Conservation (phyloP, 1,140 invertebrate genomes). For the Aporrectodea caliginosa region DNA sequence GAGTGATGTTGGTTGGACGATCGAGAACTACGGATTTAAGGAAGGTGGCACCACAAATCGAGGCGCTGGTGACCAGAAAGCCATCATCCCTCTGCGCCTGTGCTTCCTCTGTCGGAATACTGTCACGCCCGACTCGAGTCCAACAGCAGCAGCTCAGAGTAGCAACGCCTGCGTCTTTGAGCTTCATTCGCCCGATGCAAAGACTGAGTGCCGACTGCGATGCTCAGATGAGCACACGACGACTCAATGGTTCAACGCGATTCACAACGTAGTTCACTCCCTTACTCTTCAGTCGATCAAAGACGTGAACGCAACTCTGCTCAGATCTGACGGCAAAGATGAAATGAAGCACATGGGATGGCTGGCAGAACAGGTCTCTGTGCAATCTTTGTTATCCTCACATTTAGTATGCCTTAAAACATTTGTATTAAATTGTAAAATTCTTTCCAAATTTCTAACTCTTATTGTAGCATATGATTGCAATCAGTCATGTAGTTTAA, state of each 20-base stretch:
- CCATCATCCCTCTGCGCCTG: constrained; percentile 81
- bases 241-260: constrained; percentile 85
- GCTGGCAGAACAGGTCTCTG: constrained; percentile 65
- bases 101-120: constrained; percentile 84
- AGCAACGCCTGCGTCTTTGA: constrained; percentile 67
- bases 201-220: constrained; percentile 76
- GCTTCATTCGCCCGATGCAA: constrained; percentile 82
- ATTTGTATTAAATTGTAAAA: too few relatives aligned
- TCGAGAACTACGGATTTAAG: neutral
- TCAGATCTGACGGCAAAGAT: constrained; percentile 60
- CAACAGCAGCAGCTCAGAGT: constrained; percentile 71
- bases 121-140: constrained; percentile 74
- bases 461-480: too few relatives aligned
- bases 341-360: constrained; percentile 86
- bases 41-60: constrained; percentile 17
- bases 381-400: neutral
- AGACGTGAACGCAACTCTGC: constrained; percentile 51
- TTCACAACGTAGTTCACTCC: constrained; percentile 75
- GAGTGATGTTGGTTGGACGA: constrained; percentile 88
- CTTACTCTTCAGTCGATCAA: constrained; percentile 59
- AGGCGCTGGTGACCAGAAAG: constrained; percentile 55
- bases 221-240: constrained; percentile 53
- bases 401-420: too few relatives aligned
- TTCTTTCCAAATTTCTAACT: too few relatives aligned
- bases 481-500: too few relatives aligned